These are phyloP conservation scores for Patella depressa DNA, from an alignment of 2,888 invertebrate species.

Conservation along the genomic window DNA sequence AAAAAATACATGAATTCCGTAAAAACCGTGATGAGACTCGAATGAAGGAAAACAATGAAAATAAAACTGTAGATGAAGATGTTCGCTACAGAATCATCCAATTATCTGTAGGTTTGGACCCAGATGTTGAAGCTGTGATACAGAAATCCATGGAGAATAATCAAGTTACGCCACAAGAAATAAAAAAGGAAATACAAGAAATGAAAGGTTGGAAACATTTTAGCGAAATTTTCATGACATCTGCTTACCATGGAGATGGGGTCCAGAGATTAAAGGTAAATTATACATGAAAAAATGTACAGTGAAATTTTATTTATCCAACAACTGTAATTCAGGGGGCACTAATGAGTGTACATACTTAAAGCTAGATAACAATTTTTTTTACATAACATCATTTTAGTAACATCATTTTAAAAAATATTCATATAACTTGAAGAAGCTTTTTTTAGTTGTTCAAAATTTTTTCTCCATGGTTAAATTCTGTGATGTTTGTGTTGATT, in stretches of 20 bases:
- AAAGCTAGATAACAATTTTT: no score
- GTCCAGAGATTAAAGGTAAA: constrained; percentile 79
- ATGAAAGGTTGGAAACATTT: constrained; percentile 82
- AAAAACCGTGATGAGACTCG: not conserved
- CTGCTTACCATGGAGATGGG: constrained; percentile 85
- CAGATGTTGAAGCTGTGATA: not conserved
- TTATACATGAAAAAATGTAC: not conserved
- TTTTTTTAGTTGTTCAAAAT: no score
- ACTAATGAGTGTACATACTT: no score
- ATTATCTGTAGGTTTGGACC: not conserved
- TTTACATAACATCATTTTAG: no score
- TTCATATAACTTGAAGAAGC: no score
- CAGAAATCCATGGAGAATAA: constrained; percentile 36
- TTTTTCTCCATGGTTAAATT: no score
- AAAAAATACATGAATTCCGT: not conserved
- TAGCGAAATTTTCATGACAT: constrained; percentile 90
- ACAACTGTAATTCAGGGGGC: no score
- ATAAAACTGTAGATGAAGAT: not conserved
- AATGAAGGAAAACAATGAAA: not conserved
- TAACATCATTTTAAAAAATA: no score
- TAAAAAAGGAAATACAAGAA: constrained; percentile 47
- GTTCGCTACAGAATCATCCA: not conserved
- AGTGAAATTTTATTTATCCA: no score
- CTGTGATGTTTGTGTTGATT: no score
- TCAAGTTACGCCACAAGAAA: constrained; percentile 44